phyloP scores from a whole-genome alignment of 2,888 invertebrate species.

The Dicyrtoma fusca region DNA sequence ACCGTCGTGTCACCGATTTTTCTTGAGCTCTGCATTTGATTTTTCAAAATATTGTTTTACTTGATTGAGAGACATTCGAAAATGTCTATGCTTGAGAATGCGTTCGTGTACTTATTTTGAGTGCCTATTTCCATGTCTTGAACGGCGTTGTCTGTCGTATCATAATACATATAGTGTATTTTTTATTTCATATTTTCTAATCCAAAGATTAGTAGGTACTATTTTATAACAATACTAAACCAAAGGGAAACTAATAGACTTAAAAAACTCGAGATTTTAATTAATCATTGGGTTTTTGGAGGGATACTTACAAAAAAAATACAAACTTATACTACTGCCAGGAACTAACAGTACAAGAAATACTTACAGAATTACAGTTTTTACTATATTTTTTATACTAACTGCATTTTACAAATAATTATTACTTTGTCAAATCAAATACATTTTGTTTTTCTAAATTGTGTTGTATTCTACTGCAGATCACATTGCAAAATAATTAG shows the following conservation, averaged over 20 bases:
- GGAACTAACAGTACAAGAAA: slow-evolving; percentile 23
- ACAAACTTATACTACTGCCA: not conserved
- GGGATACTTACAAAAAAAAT: too few species aligned
- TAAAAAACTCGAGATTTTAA: not conserved
- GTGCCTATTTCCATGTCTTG: too few species aligned
- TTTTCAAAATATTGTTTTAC: not conserved
- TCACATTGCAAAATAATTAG: too few species aligned
- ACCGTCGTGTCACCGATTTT: slow-evolving; percentile 52
- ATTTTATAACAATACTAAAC: not conserved
- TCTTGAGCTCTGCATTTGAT: slow-evolving; percentile 30
- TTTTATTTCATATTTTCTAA: too few species aligned
- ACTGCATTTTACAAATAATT: too few species aligned
- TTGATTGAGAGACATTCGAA: too few species aligned
- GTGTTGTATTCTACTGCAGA: not conserved
- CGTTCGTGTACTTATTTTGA: too few species aligned
- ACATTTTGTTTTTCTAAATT: not conserved
- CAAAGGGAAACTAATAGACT: slow-evolving; percentile 1
- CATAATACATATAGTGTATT: too few species aligned
- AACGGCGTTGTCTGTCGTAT: too few species aligned
- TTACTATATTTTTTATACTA: not conserved
- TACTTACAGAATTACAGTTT: not conserved
- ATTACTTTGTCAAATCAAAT: not conserved
- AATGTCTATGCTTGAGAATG: too few species aligned
- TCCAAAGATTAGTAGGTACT: not conserved
- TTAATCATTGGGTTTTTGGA: too few species aligned